Conservation (phyloP, 1,140 invertebrate genomes). For the Sitophilus oryzae region DNA sequence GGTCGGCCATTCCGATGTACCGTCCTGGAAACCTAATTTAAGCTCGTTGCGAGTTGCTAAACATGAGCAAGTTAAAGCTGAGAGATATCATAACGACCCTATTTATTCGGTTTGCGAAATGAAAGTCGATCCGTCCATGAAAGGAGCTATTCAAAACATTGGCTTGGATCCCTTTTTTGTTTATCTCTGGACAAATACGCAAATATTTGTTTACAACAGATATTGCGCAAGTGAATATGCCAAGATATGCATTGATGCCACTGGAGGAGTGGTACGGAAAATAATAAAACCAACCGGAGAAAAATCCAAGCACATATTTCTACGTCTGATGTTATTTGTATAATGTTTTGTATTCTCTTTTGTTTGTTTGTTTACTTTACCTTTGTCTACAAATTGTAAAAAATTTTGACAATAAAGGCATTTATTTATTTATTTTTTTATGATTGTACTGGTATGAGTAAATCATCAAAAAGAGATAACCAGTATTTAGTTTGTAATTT, state of each 20-base stretch:
- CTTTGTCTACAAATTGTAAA: no score
- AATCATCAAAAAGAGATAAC: background rate
- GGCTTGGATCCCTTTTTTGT: constrained; percentile 16
- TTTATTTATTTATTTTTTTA: no score
- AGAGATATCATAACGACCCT: background rate
- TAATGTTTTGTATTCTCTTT: no score
- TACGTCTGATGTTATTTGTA: no score
- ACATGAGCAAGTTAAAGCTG: background rate
- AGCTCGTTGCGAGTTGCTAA: constrained; percentile 3
- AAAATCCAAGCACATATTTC: constrained; percentile 6
- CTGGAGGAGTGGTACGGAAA: no score
- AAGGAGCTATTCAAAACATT: constrained; percentile 9
- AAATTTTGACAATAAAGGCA: no score
- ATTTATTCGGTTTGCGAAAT: background rate
- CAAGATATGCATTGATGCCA: background rate
- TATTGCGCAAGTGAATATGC: constrained; percentile 4
- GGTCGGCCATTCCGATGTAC: background rate
- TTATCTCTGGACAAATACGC: constrained; percentile 9
- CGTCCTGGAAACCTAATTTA: background rate
- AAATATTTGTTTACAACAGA: constrained; percentile 11
- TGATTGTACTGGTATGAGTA: background rate
- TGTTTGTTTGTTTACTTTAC: no score
- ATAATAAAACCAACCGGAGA: constrained; percentile 1
- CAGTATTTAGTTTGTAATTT: constrained; percentile 5
- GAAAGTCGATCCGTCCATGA: constrained; percentile 6